Conservation (phyloP, 2,113 vertebrate genomes). For the Steatornis caripensis region DNA sequence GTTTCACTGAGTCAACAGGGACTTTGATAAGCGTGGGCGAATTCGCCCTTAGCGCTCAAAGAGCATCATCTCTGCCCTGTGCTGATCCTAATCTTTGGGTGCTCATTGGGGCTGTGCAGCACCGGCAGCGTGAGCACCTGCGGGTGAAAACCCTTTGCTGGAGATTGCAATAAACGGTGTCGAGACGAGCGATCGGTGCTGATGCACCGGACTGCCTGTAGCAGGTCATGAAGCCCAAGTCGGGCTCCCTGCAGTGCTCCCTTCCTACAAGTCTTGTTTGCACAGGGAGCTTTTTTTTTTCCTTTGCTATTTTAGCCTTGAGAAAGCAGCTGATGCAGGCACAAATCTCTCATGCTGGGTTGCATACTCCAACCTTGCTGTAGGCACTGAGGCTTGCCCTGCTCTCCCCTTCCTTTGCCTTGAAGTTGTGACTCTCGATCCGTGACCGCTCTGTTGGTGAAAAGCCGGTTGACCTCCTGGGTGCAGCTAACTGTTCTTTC, state of each 20-base stretch:
- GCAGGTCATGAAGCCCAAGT: neutral
- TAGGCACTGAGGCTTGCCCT: neutral
- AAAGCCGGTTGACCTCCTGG: neutral
- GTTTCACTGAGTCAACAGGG: neutral
- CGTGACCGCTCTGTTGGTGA: fast-evolving
- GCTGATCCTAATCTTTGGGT: no score
- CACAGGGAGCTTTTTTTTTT: neutral
- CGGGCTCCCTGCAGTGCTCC: neutral
- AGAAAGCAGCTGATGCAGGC: neutral
- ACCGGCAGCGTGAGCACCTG: neutral
- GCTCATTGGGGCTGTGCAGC: no score
- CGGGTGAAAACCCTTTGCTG: neutral
- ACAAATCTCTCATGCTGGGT: neutral
- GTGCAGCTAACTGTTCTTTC: neutral
- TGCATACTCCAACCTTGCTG: neutral
- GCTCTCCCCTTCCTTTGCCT: neutral
- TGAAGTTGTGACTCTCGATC: neutral
- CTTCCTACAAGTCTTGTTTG: neutral
- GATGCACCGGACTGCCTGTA: fast-evolving
- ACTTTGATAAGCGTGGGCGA: neutral
- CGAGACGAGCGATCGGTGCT: fast-evolving
- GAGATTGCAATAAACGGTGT: neutral
- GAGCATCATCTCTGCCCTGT: neutral
- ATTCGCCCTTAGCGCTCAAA: neutral
- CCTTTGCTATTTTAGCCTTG: neutral